Evolutionary conservation across 2,888 invertebrate genomes (phyloP).

Genomic region (Apoda limacodes): DNA sequence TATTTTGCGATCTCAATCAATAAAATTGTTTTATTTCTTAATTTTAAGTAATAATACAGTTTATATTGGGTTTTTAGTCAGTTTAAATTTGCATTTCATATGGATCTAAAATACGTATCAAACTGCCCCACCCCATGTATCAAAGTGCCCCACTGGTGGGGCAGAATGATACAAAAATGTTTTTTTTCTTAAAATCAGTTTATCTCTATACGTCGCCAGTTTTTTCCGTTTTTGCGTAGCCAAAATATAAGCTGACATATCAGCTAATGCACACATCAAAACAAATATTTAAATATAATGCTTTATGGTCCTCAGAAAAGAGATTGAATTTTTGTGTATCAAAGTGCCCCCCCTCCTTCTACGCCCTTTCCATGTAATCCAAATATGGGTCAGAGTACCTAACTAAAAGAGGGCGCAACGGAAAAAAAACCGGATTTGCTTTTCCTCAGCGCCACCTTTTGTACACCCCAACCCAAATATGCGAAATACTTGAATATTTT

Average conservation of each 20-base stretch:
- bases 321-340: too few species aligned
- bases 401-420: too few species aligned
- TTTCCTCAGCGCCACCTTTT: too few species aligned
- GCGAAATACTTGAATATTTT: too few species aligned
- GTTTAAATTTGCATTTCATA: constrained; percentile 19
- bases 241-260: constrained; percentile 16
- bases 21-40: constrained; percentile 20
- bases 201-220: constrained; percentile 16
- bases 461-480: too few species aligned
- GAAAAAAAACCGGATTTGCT: too few species aligned
- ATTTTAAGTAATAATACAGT: constrained; percentile 19
- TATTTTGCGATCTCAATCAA: constrained; percentile 20
- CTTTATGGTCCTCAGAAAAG: constrained; percentile 18
- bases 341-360: too few species aligned
- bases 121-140: constrained; percentile 17
- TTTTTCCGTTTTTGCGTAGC: constrained; percentile 15
- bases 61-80: constrained; percentile 18
- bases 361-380: too few species aligned
- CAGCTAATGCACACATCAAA: constrained; percentile 15
- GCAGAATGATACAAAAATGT: constrained; percentile 15
- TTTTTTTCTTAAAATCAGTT: constrained; percentile 16
- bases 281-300: constrained; percentile 19
- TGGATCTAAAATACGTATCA: constrained; percentile 19
- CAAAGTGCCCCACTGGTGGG: constrained; percentile 20
- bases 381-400: too few species aligned